A percentile compares a stretch with the other conserved stretches of the same genome.
These are phyloP conservation scores for Threskiornis aethiopicus DNA, from an alignment of 2,797 vertebrate genomes.

Conservation along the genomic window DNA sequence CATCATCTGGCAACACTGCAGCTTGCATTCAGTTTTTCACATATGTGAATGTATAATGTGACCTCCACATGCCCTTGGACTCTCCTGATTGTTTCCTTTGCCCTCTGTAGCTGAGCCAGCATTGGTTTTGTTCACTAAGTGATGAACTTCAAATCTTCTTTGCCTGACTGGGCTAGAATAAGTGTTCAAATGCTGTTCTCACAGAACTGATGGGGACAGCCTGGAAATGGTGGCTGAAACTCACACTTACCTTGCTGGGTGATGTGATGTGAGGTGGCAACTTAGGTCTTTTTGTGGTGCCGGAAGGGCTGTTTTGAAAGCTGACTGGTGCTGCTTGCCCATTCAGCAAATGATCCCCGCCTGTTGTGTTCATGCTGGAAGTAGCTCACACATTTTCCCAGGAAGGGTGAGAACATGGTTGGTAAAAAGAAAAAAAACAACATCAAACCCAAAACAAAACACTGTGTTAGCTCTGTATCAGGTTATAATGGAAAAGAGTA, in stretches of 20 bases:
- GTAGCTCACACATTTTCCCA: not conserved
- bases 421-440: not conserved
- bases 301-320: not conserved
- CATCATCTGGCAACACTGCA: too few species aligned
- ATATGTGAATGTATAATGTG: accelerated
- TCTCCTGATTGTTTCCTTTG: not conserved
- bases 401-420: not conserved
- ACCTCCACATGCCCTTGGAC: not conserved
- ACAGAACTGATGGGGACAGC: not conserved
- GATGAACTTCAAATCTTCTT: not conserved
- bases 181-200: not conserved
- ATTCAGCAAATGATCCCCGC: not conserved
- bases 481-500: not conserved
- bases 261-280: not conserved
- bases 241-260: not conserved
- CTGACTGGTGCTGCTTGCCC: not conserved
- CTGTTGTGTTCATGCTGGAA: not conserved
- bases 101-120: not conserved
- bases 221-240: not conserved
- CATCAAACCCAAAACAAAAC: not conserved
- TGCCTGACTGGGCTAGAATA: not conserved
- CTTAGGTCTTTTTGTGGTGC: not conserved
- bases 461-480: not conserved
- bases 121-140: not conserved
- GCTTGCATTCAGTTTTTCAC: not conserved